Evolutionary conservation across 2,113 vertebrate genomes (phyloP), one percentile per base, ranked within the genome.

Genomic region (Syngnathoides biaculeatus): DNA sequence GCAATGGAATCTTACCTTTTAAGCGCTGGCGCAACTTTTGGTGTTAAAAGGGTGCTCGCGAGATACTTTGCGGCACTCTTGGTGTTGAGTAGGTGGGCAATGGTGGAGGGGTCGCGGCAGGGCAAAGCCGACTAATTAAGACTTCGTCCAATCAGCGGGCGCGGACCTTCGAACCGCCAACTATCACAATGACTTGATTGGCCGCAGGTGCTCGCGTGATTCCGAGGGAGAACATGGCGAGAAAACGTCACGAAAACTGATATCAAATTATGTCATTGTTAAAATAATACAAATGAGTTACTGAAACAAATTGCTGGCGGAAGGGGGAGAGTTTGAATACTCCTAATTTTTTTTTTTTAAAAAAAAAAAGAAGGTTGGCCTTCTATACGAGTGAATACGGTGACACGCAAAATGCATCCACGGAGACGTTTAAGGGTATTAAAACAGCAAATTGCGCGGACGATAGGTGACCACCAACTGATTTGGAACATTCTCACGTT

Each of bases 41-140:
- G 71, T 61, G 65, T 75, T 77, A 68, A 42, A 69, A 63, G 65
- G 71, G 62, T 66, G 79, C 48, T 65, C 75, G 71, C 63, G 68
- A 64, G 73, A 62, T 81, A 79, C 78, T 80, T 83, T 81, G 59
- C 35, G 80, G 59, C 11, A 27, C 84, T 67, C 30, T 39, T 58
- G 62, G 57, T 71, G 65, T 8, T 2, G 13, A 63, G 47, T 71
- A 63, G 57, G 64, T 67, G 74, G 85, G 75, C 53, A 71, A 47
- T 68, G 83, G 83, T 81, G 85, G 81, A 6, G 30, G 30, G 80
- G 79, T 84, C 70, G n/a, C 72, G 17, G 67, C 79, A 47, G 55
- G 48, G 15, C 50, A 80, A 77, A 84, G 63, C 86, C 86, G 86
- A 89, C 79, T 85, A 83, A 80, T 86, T 76, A 79, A 64, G 63